Percentiles rank a stretch among this genome's conserved stretches.
These are phyloP conservation scores for Gopherus evgoodei DNA, from an alignment of 2,113 vertebrate species.

Conservation along the genomic window DNA sequence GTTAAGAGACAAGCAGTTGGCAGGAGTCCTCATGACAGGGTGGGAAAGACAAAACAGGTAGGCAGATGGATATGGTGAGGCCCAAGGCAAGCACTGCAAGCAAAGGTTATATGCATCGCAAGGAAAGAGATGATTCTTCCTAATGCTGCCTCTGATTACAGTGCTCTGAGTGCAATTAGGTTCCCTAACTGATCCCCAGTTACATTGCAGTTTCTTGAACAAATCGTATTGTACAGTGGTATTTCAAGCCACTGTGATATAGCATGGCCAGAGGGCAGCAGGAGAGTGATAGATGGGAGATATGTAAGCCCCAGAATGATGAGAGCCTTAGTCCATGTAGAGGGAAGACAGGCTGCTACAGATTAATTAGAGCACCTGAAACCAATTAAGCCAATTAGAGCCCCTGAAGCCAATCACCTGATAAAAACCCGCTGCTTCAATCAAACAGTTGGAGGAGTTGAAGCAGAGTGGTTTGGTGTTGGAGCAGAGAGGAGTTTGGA, in stretches of 20 bases:
- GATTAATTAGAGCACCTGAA: no score
- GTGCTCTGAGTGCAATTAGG: not conserved
- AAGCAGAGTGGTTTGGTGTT: no score
- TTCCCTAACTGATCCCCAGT: not conserved
- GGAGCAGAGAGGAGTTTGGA: no score
- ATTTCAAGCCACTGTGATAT: not conserved
- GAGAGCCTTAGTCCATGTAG: no score
- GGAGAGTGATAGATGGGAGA: no score
- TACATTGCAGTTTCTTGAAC: not conserved
- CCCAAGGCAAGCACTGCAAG: constrained; percentile 53
- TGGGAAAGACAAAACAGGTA: constrained; percentile 72
- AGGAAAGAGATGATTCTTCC: constrained; percentile 39
- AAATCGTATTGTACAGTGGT: not conserved
- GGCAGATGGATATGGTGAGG: constrained; percentile 53
- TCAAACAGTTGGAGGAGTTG: no score
- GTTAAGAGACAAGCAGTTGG: constrained; percentile 65
- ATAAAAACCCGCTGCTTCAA: no score
- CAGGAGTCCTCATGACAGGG: constrained; percentile 57
- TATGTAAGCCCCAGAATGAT: no score
- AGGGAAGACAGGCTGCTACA: no score
- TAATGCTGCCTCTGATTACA: constrained; percentile 24
- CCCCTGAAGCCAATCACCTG: no score
- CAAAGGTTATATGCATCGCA: not conserved
- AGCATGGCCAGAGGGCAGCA: no score
- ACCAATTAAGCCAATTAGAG: no score